These are phyloP conservation scores for Cephalopterus ornatus DNA, from an alignment of 2,113 vertebrate genomes.

Conservation along the genomic window DNA sequence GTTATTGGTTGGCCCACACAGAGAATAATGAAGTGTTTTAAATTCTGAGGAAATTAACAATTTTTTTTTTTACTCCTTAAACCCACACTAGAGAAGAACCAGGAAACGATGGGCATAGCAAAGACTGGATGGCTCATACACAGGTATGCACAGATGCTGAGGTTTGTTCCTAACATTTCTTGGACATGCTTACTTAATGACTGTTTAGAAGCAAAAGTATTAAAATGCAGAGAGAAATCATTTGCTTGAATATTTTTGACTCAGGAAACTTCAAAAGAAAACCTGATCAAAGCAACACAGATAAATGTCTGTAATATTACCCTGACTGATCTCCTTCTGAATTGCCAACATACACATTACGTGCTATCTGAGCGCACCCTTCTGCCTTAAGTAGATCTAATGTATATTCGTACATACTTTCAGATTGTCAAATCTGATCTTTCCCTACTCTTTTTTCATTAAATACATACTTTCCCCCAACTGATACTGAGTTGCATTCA, in stretches of 20 bases:
- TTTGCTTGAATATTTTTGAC: background rate
- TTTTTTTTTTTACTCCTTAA: background rate
- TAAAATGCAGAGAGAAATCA: background rate
- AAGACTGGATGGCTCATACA: background rate
- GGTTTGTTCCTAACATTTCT: background rate
- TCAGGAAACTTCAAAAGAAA: constrained; percentile 33
- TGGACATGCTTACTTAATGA: background rate
- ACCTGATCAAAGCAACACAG: constrained; percentile 32
- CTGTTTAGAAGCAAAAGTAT: background rate
- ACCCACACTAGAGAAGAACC: background rate
- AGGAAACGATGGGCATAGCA: background rate
- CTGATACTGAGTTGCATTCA: background rate
- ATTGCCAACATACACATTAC: background rate
- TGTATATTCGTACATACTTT: background rate
- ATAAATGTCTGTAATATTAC: constrained; percentile 10
- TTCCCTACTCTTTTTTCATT: background rate
- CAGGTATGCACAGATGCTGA: background rate
- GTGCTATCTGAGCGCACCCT: background rate
- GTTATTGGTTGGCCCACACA: background rate
- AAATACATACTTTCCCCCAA: background rate
- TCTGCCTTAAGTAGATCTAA: background rate
- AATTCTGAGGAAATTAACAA: background rate
- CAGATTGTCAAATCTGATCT: background rate
- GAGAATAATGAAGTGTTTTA: background rate
- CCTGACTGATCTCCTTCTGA: constrained; percentile 18